Base-by-base conservation (phyloP, 1,140 invertebrate genomes). In the Aradophagus sp. region DNA sequence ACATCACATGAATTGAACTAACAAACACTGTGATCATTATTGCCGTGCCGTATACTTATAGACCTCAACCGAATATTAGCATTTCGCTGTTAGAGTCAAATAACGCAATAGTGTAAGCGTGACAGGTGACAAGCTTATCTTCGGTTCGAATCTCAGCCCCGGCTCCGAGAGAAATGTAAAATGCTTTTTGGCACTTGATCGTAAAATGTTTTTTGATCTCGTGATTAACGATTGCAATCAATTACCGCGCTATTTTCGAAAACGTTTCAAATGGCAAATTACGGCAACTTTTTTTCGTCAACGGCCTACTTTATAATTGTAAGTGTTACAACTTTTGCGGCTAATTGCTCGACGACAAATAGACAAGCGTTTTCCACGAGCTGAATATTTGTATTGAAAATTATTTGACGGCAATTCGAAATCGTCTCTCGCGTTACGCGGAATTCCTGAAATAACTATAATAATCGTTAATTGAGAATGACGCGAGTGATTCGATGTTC, bases 111-210 rank as follows among this genome's bases (percentile, higher is more conserved):
- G 52, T 50, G 56, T 42, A 56, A 58, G 52, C 58, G 62, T 66
- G 62, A 66, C 62, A 66, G 62, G 52, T 66, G 62, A 66, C 62
- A 66, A 44, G 63, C 45, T 59, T 67, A 67, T 67, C 53, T 45
- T 11, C 10, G 8, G 6, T 59, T 58, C 23, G 34, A 52, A 59
- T 67, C 53, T 58, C 13, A 11, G 11, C 53, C 45, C 58, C 39
- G 53, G 52, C 48, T 45, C 52, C 45, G 27, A 67, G 38, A 50
- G 45, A 23, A 45, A 42, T 41, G 35, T 58, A 58, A 67, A 59
- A 59, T 38, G 38, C 58, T 59, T 52, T 67, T 67, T 67, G 45
- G 63, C 53, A 56, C 63, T 67, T 53, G 38, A 16, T 16, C 7
- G 39, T 58, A 31, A 59, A 59, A 53, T 59, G 38, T 36, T 45